Conservation (phyloP, 2,888 invertebrate genomes). For the Plebejus argus region DNA sequence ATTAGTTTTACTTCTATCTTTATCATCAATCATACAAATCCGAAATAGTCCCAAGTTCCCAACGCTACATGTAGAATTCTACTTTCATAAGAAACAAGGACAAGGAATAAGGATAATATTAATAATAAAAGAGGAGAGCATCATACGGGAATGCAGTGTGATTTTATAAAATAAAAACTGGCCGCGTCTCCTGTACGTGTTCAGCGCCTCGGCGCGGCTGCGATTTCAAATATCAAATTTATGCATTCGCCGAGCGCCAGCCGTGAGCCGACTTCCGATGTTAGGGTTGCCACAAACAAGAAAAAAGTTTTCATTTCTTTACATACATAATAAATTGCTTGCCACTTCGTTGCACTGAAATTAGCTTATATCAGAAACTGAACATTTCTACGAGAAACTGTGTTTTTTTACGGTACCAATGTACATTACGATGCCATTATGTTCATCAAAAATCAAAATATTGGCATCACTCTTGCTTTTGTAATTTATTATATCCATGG, state of each 20-base stretch:
- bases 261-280: background rate
- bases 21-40: background rate
- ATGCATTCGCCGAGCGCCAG: slow-evolving; percentile 11
- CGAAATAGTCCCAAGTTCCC: background rate
- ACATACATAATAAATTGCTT: no score
- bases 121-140: background rate
- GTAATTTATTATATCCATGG: no score
- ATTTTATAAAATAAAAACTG: slow-evolving; percentile 27
- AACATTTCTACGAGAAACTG: no score
- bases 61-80: background rate
- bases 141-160: background rate
- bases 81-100: background rate
- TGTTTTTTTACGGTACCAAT: no score
- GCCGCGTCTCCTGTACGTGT: slow-evolving; percentile 2
- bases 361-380: no score
- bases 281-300: background rate
- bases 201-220: background rate
- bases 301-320: background rate
- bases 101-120: background rate
- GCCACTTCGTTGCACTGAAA: no score
- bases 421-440: no score
- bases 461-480: no score
- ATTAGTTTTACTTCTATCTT: no score
- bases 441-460: no score
- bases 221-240: slow-evolving; percentile 28